Evolutionary conservation across 2,113 vertebrate genomes (phyloP), one percentile per base, ranked within the genome.

Genomic region (Pelvicachromis taeniatus): DNA sequence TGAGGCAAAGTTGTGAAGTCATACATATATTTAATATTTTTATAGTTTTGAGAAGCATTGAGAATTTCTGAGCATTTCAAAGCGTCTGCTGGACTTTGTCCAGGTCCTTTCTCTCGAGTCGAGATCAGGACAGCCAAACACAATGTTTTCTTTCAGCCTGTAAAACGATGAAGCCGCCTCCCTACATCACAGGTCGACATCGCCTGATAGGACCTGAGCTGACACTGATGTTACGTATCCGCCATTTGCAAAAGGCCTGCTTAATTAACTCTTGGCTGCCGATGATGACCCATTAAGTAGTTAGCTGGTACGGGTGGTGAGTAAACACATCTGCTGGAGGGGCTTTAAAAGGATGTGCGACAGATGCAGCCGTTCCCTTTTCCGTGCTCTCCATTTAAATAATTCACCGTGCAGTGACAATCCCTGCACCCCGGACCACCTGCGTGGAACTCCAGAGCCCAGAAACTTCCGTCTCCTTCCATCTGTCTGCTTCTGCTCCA

Each of bases 291-390:
- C 97, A 97, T 98, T 98, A 98, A 97, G 95, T 94, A 96, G 96
- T 97, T 97, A 96, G 96, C 96, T 97, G 97, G 95, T 97, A 86
- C 92, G 93, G 92, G 92, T 91, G 93, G 95, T 83, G 35, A 95
- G 96, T 96, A 97, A 97, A 97, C 97, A 97, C 97, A 99, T 99
- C 97, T 99, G 97, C 96, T 97, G 90, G 89, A 93, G 91, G 89
- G 93, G 83, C 90, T 95, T 92, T 96, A 92, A 96, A 90, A 94
- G 95, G 94, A 95, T 95, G 96, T 95, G 96, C 94, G 97, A 97
- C 97, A 98, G 98, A 98, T 98, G 98, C 96, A 95, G 93, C 56
- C 85, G 91, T 96, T 95, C 95, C 94, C 95, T 95, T 95, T 96
- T 96, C 95, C 92, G 92, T 87, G 73, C 93, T 96, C 90, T 80